Evolutionary conservation across 2,113 vertebrate genomes (phyloP).

Genomic region (Nesogale talazaci): DNA sequence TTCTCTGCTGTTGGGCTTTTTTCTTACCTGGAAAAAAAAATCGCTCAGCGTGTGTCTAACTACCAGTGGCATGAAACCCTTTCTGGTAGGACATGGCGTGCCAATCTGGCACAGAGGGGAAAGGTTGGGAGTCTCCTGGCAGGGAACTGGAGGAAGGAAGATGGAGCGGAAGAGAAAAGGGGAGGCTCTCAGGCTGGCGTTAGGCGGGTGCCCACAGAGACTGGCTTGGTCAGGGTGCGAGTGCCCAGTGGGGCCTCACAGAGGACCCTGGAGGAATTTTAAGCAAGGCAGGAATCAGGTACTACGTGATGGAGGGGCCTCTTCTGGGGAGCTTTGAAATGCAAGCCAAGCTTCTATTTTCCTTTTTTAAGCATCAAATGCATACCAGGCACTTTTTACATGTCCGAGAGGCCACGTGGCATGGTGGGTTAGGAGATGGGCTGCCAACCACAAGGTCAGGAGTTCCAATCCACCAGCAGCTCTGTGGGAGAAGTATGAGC

Average conservation of each 20-base stretch:
- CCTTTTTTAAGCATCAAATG: background rate
- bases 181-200: background rate
- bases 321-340: background rate
- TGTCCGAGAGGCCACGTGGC: too few species aligned
- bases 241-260: too few species aligned
- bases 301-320: background rate
- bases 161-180: accelerated
- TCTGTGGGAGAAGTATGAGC: too few species aligned
- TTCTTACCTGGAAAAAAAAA: background rate
- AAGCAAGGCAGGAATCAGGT: background rate
- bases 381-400: background rate
- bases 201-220: background rate
- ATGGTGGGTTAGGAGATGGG: too few species aligned
- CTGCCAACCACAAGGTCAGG: too few species aligned
- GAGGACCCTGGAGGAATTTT: background rate
- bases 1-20: background rate
- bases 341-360: background rate
- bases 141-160: background rate
- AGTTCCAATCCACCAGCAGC: too few species aligned
- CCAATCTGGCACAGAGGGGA: background rate
- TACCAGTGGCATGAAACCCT: background rate
- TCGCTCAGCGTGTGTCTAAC: background rate
- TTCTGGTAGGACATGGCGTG: background rate
- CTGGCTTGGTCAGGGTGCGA: background rate
- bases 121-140: too few species aligned